Percentiles rank a stretch among this genome's conserved stretches.
Conservation (phyloP, 2,797 vertebrate genomes). For the Sciurus carolinensis region DNA sequence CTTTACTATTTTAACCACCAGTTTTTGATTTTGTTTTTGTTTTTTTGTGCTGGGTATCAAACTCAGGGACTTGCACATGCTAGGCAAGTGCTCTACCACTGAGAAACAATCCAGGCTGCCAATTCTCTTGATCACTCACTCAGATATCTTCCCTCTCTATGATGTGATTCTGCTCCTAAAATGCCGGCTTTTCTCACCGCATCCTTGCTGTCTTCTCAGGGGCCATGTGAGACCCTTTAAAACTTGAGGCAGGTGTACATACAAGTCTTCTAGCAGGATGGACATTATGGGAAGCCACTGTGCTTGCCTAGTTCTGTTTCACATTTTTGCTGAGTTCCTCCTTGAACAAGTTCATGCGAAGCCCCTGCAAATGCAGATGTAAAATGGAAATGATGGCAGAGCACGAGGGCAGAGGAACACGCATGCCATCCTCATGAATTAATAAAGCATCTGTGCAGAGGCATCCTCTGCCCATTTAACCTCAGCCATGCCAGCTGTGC, state of each 20-base stretch:
- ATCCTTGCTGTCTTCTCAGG: background rate
- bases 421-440: background rate
- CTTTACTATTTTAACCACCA: background rate
- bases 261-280: accelerated
- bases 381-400: background rate
- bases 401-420: background rate
- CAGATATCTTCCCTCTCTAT: background rate
- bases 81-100: no score
- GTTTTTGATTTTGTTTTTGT: no score
- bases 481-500: slow-evolving; percentile 61
- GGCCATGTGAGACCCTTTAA: background rate
- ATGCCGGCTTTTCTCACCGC: background rate
- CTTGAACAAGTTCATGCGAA: slow-evolving; percentile 36
- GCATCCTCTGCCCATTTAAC: slow-evolving; percentile 26
- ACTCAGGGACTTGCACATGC: no score
- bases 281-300: accelerated
- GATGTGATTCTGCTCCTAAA: background rate
- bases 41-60: no score
- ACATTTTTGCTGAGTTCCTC: slow-evolving; percentile 13
- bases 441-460: slow-evolving; percentile 42
- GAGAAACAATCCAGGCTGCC: no score
- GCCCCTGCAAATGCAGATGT: slow-evolving; percentile 11
- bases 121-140: background rate
- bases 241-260: background rate
- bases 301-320: slow-evolving; percentile 1